Evolutionary conservation across 2,113 vertebrate genomes (phyloP), one percentile per base, ranked within the genome.

Genomic region (Aphelocoma coerulescens): DNA sequence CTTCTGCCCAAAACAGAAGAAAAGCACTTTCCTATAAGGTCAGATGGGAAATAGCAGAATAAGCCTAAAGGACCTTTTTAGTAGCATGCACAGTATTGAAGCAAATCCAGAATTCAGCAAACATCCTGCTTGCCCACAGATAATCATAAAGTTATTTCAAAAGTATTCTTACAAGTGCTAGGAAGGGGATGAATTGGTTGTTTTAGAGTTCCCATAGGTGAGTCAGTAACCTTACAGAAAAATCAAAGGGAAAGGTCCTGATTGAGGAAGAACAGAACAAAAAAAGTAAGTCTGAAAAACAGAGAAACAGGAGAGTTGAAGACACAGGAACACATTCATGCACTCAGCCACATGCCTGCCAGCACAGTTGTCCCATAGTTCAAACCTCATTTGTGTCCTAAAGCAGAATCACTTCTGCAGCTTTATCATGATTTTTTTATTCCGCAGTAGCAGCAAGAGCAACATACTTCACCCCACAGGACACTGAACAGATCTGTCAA

Each of bases 201-300:
- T 4, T 89, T 87, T 93, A 86, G 52, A 84, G 69, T 74, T 92
- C 69, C 86, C 73, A 87, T 16, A 78, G 65, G 57, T 79, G 67
- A 93, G 63, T 67, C 80, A 93, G 72, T 93, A 91, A 95, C 85
- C 86, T 66, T 39, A 92, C 68, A 93, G 39, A 93, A 91, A 95
- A 89, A 84, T 52, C 15, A 92, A 96, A 95, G 44, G 57, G 57
- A 74, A 20, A 81, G 68, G 52, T 81, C 32, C 65, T 63, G 43
- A 73, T 65, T 81, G 89, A 87, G 61, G 39, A 91, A 73, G 76
- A 91, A 89, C 13, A 91, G 48, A 81, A 93, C 41, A 84, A 49
- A 80, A 63, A 33, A 44, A 4, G 17, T 35, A 52, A 46, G 57
- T 74, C 63, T 52, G 83, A 77, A 55, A 49, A 75, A 78, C 22